Evolutionary conservation across 2,113 vertebrate species (phyloP), one percentile per base, ranked within the genome.

Genomic region (Catharus minimus): DNA sequence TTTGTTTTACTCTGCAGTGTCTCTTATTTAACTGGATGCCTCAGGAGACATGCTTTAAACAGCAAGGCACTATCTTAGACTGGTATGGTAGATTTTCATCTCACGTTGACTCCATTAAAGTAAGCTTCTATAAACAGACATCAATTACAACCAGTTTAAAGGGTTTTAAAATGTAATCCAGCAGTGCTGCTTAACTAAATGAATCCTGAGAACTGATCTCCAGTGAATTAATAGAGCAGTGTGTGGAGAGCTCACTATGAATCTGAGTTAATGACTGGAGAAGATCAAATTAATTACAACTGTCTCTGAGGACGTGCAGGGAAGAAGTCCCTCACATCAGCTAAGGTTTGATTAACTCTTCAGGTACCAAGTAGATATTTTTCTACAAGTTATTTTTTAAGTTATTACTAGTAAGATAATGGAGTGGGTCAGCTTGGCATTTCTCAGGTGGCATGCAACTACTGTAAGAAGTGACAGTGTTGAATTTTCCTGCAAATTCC

Each of bases 91-190:
- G 92, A 94, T 97, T 97, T 97, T 97, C 90, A 93, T 96, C 96
- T 97, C 91, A 77, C 85, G 65, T 96, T 96, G 96, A 97, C 96
- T 97, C 96, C 96, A 97, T 97, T 98, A 97, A 97, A 98, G 95
- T 95, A 96, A 98, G 97, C 97, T 97, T 97, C 96, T 96, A 95
- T 98, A 98, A 98, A 98, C 97, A 98, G 97, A 98, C 97, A 97
- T 98, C 98, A 98, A 98, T 98, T 98, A 98, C 96, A 97, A 97
- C 95, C 96, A 97, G 96, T 98, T 98, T 98, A 96, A 97, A 97
- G 96, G 95, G 96, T 90, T 97, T 98, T 97, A 97, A 97, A 98
- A 97, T 97, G 96, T 98, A 98, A 98, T 98, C 97, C 98, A 97
- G 88, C 96, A 96, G 97, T 96, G 96, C 96, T 97, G 96, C 96